Evolutionary conservation across 2,797 vertebrate species (phyloP), one percentile per base, ranked within the genome.

Genomic region (Percopsis omiscomaycus): DNA sequence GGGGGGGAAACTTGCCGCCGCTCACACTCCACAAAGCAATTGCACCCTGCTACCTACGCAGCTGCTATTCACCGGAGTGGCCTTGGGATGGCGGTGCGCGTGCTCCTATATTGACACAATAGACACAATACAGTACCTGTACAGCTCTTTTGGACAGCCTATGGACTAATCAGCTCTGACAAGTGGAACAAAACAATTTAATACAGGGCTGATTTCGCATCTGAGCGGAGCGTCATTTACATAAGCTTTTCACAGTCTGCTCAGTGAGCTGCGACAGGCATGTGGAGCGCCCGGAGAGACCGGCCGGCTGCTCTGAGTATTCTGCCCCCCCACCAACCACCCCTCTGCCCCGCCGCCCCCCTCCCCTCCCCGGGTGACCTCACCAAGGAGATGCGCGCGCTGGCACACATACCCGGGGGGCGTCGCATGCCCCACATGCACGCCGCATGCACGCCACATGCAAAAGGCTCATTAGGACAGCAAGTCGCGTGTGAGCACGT

Each of bases 121-220:
- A 84, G 84, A 79, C 89, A 91, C 88, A 90, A 90, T 91, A 91
- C 88, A 90, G 89, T 91, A 88, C 88, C 86, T 89, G 82, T 58
- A 79, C 79, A 74, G 83, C 77, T 85, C 86, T 77, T 73, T 63
- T 84, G 86, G 78, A 42, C 8, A 75, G 82, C 79, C 80, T 89
- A 80, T 49, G 80, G 83, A 83, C 88, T 89, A 90, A 91, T 91
- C 89, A 89, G 82, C 79, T 90, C 88, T 90, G 90, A 91, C 89
- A 91, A 87, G 87, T 90, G 90, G 90, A 91, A 91, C 88, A 90
- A 89, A 89, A 91, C 88, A 88, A 89, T 90, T 89, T 91, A 90
- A 89, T 90, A 89, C 87, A 89, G 89, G 83, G 82, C 85, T 88
- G 90, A 91, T 90, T 90, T 88, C 87, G 84, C 87, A 89, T 90